Percentiles rank a stretch among this genome's conserved stretches.
Conservation (phyloP, 2,888 invertebrate genomes). For the Proisotoma minuta region DNA sequence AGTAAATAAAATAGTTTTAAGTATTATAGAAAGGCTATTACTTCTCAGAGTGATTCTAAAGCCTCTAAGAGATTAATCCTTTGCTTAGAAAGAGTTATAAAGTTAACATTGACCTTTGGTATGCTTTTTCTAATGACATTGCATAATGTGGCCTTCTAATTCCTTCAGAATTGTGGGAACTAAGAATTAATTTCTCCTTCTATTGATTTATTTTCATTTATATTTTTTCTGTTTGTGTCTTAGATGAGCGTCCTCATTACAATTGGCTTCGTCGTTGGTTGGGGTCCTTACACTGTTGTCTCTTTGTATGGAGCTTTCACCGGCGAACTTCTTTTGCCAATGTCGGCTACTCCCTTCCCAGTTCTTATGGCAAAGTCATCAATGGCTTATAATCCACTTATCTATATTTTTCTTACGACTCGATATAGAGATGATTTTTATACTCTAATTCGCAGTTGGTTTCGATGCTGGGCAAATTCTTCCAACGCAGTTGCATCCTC, state of each 20-base stretch:
- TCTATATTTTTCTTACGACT: conserved; percentile 42
- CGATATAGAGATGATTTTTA: conserved; percentile 42
- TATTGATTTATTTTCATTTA: too few species aligned
- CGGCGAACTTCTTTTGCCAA: conserved; percentile 29
- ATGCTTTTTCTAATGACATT: too few species aligned
- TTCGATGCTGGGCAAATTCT: too few species aligned
- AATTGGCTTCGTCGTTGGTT: conserved; percentile 39
- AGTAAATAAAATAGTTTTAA: too few species aligned
- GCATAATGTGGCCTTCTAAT: too few species aligned
- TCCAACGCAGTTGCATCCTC: too few species aligned
- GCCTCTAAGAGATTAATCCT: neutral
- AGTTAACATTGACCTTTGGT: neutral
- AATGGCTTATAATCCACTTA: conserved; percentile 46
- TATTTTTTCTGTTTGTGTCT: too few species aligned
- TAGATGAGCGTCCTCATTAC: conserved; percentile 40
- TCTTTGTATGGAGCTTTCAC: conserved; percentile 32
- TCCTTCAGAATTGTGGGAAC: too few species aligned
- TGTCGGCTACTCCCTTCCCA: conserved; percentile 39
- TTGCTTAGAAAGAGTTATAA: neutral
- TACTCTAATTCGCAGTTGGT: too few species aligned
- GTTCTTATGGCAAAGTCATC: conserved; percentile 45
- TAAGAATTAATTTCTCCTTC: too few species aligned
- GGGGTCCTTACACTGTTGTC: conserved; percentile 41
- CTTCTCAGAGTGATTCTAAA: too few species aligned
- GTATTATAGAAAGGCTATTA: neutral